These are phyloP conservation scores for Pocillopora grandis DNA, from an alignment of 92 coral and sea anemone species.

Conservation along the genomic window DNA sequence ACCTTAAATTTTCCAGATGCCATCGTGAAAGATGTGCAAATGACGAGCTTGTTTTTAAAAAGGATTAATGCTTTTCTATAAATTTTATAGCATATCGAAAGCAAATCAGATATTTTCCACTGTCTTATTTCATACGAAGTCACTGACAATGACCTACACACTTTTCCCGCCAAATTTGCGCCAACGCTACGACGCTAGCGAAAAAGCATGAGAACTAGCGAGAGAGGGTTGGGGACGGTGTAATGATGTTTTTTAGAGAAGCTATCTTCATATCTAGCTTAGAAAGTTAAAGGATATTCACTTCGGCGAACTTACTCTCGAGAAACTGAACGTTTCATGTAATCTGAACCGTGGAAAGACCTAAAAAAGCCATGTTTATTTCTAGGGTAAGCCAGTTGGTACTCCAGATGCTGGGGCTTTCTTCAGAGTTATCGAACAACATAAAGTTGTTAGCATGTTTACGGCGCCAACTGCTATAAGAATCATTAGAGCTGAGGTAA, in stretches of 20 bases:
- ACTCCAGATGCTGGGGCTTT: conserved; percentile 97
- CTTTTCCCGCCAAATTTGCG: conserved; percentile 32
- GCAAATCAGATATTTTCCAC: background rate
- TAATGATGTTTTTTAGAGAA: background rate
- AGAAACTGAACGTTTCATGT: too few relatives aligned
- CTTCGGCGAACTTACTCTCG: too few relatives aligned
- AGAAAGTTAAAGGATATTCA: too few relatives aligned
- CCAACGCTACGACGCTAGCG: background rate
- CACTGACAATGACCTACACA: background rate
- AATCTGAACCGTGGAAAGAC: too few relatives aligned
- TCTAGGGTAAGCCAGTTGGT: conserved; percentile 95
- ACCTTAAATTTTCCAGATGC: background rate
- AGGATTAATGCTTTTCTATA: background rate
- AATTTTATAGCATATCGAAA: background rate
- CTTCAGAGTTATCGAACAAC: conserved; percentile 88
- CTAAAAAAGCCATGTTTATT: background rate
- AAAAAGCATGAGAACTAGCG: background rate
- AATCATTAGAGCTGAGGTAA: conserved; percentile 89
- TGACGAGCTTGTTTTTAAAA: background rate
- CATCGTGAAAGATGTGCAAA: conserved; percentile 6
- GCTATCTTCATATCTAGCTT: too few relatives aligned
- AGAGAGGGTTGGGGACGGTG: background rate
- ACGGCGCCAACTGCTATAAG: conserved; percentile 99
- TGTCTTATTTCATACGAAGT: background rate
- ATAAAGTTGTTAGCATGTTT: conserved; percentile 91